phyloP scores from a whole-genome alignment of 2,797 vertebrate species.

The Siniperca obscura region DNA sequence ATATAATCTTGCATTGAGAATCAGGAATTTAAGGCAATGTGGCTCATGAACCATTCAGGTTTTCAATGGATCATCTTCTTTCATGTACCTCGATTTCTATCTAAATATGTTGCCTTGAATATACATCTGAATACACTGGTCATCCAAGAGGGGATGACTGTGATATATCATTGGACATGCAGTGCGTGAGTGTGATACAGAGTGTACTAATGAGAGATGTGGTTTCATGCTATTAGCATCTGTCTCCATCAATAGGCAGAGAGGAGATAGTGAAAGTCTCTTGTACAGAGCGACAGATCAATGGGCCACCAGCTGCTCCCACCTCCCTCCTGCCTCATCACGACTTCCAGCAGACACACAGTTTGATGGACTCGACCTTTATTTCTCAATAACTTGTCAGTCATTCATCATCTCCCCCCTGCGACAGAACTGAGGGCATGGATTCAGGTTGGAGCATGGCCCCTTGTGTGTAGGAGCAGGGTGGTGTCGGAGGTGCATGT shows the following conservation, averaged over 20 bases:
- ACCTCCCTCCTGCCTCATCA: conserved; percentile 34
- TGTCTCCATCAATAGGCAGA: conserved; percentile 50
- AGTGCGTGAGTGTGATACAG: conserved; percentile 24
- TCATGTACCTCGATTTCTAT: not conserved
- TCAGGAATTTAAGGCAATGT: not conserved
- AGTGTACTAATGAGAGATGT: conserved; percentile 39
- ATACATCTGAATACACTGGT: not conserved
- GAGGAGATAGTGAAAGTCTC: conserved; percentile 36
- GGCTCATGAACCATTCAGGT: not conserved
- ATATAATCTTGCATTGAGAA: not conserved
- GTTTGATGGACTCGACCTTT: conserved; percentile 53
- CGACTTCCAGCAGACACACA: conserved; percentile 37
- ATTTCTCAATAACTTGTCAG: conserved; percentile 39
- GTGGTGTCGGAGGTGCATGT: conserved; percentile 31
- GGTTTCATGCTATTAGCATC: conserved; percentile 51
- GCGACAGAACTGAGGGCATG: not conserved
- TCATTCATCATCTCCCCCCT: conserved; percentile 14
- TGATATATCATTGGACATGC: conserved; percentile 34
- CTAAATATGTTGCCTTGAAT: not conserved
- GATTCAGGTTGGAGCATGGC: conserved; percentile 15
- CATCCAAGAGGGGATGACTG: conserved; percentile 36
- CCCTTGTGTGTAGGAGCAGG: conserved; percentile 19
- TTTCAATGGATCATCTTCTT: not conserved
- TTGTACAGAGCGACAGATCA: conserved; percentile 52
- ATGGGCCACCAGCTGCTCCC: conserved; percentile 57